Conservation (phyloP, 2,113 vertebrate species). For the Axis porcinus region DNA sequence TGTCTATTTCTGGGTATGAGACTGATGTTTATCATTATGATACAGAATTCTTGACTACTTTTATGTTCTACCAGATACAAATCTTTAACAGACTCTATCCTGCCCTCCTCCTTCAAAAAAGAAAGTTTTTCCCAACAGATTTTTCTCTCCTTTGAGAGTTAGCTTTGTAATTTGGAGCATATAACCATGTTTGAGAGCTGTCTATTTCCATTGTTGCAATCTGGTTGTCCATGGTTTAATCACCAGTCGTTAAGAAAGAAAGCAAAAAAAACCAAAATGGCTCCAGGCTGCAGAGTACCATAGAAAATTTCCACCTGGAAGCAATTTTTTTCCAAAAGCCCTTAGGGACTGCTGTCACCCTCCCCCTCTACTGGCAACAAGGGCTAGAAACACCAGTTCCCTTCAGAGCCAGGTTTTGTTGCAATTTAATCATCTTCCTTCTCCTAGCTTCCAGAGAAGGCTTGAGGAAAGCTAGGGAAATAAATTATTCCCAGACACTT, state of each 20-base stretch:
- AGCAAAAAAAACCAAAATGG: neutral
- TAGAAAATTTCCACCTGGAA: slow-evolving; percentile 70
- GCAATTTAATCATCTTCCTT: slow-evolving; percentile 56
- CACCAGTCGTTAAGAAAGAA: slow-evolving; percentile 49
- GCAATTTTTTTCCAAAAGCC: slow-evolving; percentile 62
- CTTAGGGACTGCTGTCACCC: slow-evolving; percentile 54
- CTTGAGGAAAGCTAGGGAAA: slow-evolving; percentile 38
- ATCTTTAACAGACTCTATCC: slow-evolving; percentile 26
- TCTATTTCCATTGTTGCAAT: slow-evolving; percentile 49
- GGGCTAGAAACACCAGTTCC: slow-evolving; percentile 42
- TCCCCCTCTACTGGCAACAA: slow-evolving; percentile 17
- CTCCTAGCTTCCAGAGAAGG: slow-evolving; percentile 42
- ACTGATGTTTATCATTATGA: slow-evolving; percentile 20
- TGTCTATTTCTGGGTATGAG: neutral
- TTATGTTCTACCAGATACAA: slow-evolving; percentile 11
- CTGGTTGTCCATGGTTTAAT: slow-evolving; percentile 59
- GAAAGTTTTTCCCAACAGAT: neutral
- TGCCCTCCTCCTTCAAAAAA: neutral
- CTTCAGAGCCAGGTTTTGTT: slow-evolving; percentile 40
- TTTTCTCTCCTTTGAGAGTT: slow-evolving; percentile 32
- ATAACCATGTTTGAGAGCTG: slow-evolving; percentile 33
- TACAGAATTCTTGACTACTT: slow-evolving; percentile 34
- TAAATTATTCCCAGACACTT: slow-evolving; percentile 57
- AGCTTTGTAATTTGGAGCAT: slow-evolving; percentile 51
- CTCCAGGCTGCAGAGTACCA: slow-evolving; percentile 26